phyloP scores from a whole-genome alignment of 2,797 vertebrate genomes.

The Sternarchorhynchus goeldii region DNA sequence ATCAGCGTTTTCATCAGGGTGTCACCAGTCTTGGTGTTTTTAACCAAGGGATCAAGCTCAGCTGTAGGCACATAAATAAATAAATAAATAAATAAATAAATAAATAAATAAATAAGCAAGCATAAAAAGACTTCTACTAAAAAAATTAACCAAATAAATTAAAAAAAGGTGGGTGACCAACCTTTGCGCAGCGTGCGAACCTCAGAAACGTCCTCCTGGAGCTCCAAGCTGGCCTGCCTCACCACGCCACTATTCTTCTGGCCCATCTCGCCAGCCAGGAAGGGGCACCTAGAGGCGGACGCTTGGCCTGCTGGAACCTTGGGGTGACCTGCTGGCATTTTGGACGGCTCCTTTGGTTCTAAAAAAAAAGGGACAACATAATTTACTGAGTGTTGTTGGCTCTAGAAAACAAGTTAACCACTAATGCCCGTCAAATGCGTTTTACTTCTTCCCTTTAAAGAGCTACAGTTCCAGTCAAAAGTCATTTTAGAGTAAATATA shows the following conservation, averaged over 20 bases:
- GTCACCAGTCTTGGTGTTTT: slow-evolving; percentile 49
- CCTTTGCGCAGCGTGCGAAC: slow-evolving; percentile 86
- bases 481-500: too few relatives aligned
- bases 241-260: slow-evolving; percentile 88
- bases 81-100: neutral
- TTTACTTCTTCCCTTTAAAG: neutral
- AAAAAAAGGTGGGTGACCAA: slow-evolving; percentile 54
- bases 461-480: neutral
- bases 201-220: slow-evolving; percentile 94
- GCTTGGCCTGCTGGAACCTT: slow-evolving; percentile 69
- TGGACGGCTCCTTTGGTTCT: slow-evolving; percentile 61
- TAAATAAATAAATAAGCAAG: neutral
- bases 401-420: neutral
- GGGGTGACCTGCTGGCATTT: slow-evolving; percentile 74
- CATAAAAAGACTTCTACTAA: neutral
- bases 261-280: slow-evolving; percentile 93
- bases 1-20: slow-evolving; percentile 83
- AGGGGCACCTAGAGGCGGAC: slow-evolving; percentile 88
- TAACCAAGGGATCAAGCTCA: slow-evolving; percentile 67
- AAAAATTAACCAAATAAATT: neutral
- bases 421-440: neutral
- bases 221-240: slow-evolving; percentile 87
- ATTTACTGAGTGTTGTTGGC: neutral
- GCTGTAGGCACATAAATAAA: slow-evolving; percentile 75
- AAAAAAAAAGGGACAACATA: neutral